Evolutionary conservation across 2,797 vertebrate genomes (phyloP).

Genomic region (Falco cherrug): DNA sequence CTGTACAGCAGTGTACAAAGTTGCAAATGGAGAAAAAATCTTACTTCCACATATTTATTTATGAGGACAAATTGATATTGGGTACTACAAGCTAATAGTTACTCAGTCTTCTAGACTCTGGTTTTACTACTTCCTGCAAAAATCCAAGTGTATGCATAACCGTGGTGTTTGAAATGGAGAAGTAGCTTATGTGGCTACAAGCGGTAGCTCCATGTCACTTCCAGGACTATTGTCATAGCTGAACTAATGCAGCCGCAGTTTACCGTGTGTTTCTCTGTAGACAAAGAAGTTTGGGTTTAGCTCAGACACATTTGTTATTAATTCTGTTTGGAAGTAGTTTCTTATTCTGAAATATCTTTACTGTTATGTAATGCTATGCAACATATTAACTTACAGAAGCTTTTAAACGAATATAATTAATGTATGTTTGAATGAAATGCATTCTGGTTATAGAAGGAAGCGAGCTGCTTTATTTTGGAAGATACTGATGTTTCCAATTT

Average conservation of each 20-base stretch:
- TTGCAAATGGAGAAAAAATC: not conserved
- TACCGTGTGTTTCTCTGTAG: not conserved
- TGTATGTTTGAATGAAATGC: not conserved
- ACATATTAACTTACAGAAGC: not conserved
- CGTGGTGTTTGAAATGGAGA: not conserved
- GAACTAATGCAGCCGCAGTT: not conserved
- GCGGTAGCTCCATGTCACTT: not conserved
- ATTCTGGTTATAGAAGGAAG: not conserved
- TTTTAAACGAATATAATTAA: not conserved
- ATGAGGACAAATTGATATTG: not conserved
- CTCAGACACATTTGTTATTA: not conserved
- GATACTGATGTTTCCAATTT: slow-evolving; percentile 54
- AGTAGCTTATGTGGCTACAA: not conserved
- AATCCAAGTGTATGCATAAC: not conserved
- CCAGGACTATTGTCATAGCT: not conserved
- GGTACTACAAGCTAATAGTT: not conserved
- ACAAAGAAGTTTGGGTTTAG: not conserved
- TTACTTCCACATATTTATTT: not conserved
- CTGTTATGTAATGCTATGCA: not conserved
- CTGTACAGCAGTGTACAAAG: not conserved
- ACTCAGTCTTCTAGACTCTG: not conserved
- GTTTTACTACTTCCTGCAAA: not conserved
- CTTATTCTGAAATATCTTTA: not conserved
- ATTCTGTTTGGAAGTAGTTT: not conserved
- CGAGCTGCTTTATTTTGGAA: slow-evolving; percentile 33